Evolutionary conservation across 2,797 vertebrate species (phyloP).

Genomic region (Halcyon badia): DNA sequence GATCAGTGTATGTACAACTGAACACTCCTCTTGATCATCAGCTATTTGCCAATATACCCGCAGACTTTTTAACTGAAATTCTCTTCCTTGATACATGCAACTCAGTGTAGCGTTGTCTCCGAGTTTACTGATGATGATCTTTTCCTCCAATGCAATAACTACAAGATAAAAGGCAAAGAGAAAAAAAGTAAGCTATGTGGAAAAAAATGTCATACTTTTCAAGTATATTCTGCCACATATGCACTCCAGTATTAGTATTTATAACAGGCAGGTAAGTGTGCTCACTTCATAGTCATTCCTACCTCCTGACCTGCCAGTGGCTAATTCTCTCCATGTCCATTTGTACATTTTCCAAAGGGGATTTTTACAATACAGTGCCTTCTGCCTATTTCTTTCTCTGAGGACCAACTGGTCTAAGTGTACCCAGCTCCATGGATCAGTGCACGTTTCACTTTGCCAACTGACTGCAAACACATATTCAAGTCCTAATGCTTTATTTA

Average conservation of each 20-base stretch:
- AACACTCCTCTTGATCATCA: not conserved
- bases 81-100: slow-evolving; percentile 5
- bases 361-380: not conserved
- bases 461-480: not conserved
- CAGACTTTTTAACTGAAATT: slow-evolving; percentile 7
- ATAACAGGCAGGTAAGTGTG: not conserved
- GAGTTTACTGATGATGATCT: slow-evolving; percentile 35
- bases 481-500: not conserved
- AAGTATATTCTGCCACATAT: not conserved
- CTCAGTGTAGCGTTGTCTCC: slow-evolving; percentile 52
- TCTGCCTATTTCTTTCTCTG: not conserved
- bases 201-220: not conserved
- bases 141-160: not conserved
- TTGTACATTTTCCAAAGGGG: not conserved
- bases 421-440: not conserved
- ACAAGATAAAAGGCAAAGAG: not conserved
- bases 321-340: not conserved
- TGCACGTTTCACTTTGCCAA: not conserved
- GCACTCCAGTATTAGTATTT: not conserved
- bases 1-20: slow-evolving; percentile 58
- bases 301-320: not conserved
- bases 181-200: not conserved
- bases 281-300: not conserved
- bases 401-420: fast-evolving
- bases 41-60: slow-evolving; percentile 77